Evolutionary conservation across 1,140 invertebrate species (phyloP), one percentile per base, ranked within the genome.

Genomic region (Diabrotica virgifera): DNA sequence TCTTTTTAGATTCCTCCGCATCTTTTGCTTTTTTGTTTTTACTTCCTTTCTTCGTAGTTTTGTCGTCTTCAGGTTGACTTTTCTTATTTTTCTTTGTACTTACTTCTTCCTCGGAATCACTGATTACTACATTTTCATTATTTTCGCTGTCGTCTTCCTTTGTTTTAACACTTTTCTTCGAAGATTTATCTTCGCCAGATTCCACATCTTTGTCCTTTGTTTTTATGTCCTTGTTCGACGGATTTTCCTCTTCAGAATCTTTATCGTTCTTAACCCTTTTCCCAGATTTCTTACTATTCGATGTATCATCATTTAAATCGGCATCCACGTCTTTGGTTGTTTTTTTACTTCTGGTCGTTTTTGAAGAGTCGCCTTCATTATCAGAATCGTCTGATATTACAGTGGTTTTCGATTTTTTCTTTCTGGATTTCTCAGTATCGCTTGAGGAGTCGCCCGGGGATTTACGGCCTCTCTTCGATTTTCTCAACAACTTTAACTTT

Each of bases 11-110:
- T 24, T 24, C 24, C 24, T 24, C 24, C 24, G 24, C 24, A 24
- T 24, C 24, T 24, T 1, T 24, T 24, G 24, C 24, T 24, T 24
- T 24, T 24, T 24, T 1, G 24, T 24, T 24, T 24, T 24, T 24
- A 4, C 24, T 4, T 24, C 24, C 24, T 4, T 24, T 24, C 24
- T 24, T 24, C 24, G 4, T 24, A 24, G 24, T 24, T 24, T 24
- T 24, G 24, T 24, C 24, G 24, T 24, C 24, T 24, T 24, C 24
- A 2, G 24, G 4, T 24, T 24, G 24, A 24, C 4, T 24, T 24
- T 52, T 52, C 52, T 8, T 63, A 5, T 12, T 62, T 46, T 9
- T 64, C 35, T 67, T 59, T 56, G 62, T 37, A 35, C 9, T 36
- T 56, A 56, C 59, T 57, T 62, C 36, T n/a, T 54, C 37, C 50